Evolutionary conservation across 1,140 invertebrate species (phyloP), one percentile per base, ranked within the genome.

Genomic region (Heliconius nattereri): DNA sequence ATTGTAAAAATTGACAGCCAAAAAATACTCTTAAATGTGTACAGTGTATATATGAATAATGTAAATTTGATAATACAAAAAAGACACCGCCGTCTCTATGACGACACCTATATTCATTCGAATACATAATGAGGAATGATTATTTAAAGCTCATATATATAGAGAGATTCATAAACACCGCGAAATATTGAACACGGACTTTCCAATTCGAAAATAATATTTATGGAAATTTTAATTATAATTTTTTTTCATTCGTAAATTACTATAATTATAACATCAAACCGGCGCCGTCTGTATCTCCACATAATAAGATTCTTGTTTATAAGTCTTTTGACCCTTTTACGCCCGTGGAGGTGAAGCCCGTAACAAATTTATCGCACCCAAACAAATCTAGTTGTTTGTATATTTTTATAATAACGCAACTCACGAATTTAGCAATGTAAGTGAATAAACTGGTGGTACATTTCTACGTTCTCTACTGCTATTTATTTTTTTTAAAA

Each of bases 241-340:
- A 78, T 73, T 26, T 26, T 66, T 45, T 78, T 78, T 72, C 40
- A 78, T 73, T 73, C 32, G 72, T 78, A 74, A 54, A 77, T 54
- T 71, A 40, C 71, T 66, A 73, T 23, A 78, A 78, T 73, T 72
- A 74, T 78, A 74, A 78, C 78, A 78, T 78, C 72, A 73, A 80
- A 76, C 37, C 54, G 71, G 71, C 54, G 75, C 79, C 75, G 75
- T 35, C 40, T 75, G 75, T 71, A 73, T 75, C 45, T 80, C 19
- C 73, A 60, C 79, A 73, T 77, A 73, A 76, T 80, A 73, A 76
- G 19, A 57, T 35, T 23, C 52, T 80, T 73, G 75, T 80, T 76
- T 80, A 80, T 80, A 80, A 66, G 75, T 76, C 71, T 73, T 80
- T 80, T 80, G 79, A 80, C 75, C 79, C 75, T 76, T 80, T 26